Base-by-base conservation (phyloP, 2,888 invertebrate species). In the Cloeon dipterum region DNA sequence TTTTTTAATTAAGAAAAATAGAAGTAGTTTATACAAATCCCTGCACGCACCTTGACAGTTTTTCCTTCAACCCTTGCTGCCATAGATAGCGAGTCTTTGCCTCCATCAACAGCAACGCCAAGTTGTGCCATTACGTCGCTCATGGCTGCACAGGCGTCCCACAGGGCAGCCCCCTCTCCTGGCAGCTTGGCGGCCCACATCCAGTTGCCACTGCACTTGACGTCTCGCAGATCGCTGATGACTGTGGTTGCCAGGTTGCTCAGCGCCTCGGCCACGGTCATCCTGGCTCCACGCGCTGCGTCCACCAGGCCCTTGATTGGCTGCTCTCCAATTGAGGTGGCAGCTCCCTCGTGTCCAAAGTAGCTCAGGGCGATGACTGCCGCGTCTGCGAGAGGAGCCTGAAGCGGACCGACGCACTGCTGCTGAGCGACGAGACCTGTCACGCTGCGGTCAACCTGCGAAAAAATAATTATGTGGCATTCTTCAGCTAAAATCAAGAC, bases 141-240 rank as follows among this genome's bases (percentile, higher is more conserved):
- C 69, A 94, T 79, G 13, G 89, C 85, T 26, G 62, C 59, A 50
- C 94, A 94, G 0, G 96, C 88, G 42, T 74, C 74, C 42, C 75
- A 78, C 19, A 98, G 62, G 13, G 75, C 70, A 2, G 83, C 85
- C 2, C 94, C 96, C 55, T 93, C 94, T 0, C 81, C 85, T 0
- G 81, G 76, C 14, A 89, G 62, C 60, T 96, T 96, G 10, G 94
- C 96, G 0, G 91, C 78, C 96, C 96, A 98, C 98, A 98, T 98
- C 96, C 96, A 98, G 58, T 98, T 98, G n/a, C 88, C 96, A 26
- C 89, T 91, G 55, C 94, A 94, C 59, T 96, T 98, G 2, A 96
- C 77, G 57, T 98, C 96, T 57, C 63, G 53, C 14, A 66, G 47
- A 38, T 55, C 52, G 14, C 62, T 55, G 40, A 75, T 65, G 26